These are phyloP conservation scores for Phyllopteryx taeniolatus DNA, from an alignment of 2,113 vertebrate species.

Conservation along the genomic window DNA sequence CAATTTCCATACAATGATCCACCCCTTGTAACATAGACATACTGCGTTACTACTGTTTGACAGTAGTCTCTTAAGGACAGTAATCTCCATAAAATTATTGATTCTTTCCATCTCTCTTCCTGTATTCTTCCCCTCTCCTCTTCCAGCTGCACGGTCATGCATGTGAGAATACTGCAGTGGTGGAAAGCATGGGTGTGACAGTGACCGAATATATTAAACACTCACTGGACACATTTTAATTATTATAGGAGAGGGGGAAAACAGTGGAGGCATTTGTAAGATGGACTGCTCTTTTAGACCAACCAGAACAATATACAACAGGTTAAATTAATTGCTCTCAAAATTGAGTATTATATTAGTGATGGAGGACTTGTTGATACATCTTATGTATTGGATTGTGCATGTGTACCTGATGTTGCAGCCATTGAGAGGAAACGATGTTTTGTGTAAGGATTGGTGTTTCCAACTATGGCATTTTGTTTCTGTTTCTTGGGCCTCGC, in stretches of 20 bases:
- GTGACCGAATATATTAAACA: neutral
- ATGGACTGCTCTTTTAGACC: no score
- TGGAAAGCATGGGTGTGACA: neutral
- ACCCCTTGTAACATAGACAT: no score
- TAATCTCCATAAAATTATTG: neutral
- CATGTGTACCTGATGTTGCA: neutral
- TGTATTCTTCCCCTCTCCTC: neutral
- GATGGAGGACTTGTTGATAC: neutral
- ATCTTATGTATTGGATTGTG: neutral
- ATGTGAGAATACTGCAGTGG: neutral
- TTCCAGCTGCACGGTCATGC: neutral
- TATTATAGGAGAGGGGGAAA: neutral
- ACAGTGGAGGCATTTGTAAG: no score
- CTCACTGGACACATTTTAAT: no score
- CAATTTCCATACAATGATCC: no score
- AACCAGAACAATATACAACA: no score
- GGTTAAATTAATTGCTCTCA: neutral
- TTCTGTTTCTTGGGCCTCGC: conserved; percentile 3
- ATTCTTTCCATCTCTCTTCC: neutral
- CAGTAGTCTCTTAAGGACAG: no score
- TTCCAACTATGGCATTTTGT: no score
- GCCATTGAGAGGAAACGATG: neutral
- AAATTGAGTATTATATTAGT: neutral
- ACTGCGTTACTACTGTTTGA: no score
- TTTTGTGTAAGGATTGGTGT: no score